Percentiles rank a stretch among this genome's conserved stretches.
These are phyloP conservation scores for Tragelaphus buxtoni DNA, from an alignment of 2,113 vertebrate genomes.

Conservation along the genomic window DNA sequence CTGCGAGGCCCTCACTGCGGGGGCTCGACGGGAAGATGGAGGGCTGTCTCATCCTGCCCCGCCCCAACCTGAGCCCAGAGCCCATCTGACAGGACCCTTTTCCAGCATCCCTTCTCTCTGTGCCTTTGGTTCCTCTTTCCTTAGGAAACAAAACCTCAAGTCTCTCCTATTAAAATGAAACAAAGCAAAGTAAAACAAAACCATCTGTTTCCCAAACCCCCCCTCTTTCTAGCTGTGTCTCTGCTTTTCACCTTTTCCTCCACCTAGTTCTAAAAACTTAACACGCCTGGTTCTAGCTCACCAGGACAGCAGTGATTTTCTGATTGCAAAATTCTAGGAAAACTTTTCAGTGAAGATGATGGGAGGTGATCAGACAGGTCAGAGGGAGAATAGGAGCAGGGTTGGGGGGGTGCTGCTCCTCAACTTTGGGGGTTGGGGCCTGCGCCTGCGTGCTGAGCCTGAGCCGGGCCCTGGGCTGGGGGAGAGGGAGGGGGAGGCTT, in stretches of 20 bases:
- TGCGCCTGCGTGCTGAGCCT: no score
- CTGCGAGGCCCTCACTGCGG: rapidly evolving
- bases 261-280: not conserved
- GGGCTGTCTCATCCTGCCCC: not conserved
- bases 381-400: no score
- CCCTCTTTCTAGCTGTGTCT: not conserved
- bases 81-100: not conserved
- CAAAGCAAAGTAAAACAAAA: not conserved
- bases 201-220: not conserved
- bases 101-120: not conserved
- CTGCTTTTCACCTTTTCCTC: not conserved
- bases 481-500: not conserved
- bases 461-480: not conserved
- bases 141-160: not conserved
- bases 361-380: not conserved
- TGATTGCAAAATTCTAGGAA: not conserved
- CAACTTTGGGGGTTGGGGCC: not conserved
- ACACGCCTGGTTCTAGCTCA: not conserved
- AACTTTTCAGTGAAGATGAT: not conserved
- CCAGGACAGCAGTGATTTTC: not conserved
- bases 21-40: no score
- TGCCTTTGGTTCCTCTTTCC: not conserved
- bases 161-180: not conserved
- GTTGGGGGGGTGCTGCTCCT: not conserved
- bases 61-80: not conserved